Percentiles rank a stretch among this genome's conserved stretches.
Conservation (phyloP, 2,888 invertebrate species). For the Chrysina gloriosa region DNA sequence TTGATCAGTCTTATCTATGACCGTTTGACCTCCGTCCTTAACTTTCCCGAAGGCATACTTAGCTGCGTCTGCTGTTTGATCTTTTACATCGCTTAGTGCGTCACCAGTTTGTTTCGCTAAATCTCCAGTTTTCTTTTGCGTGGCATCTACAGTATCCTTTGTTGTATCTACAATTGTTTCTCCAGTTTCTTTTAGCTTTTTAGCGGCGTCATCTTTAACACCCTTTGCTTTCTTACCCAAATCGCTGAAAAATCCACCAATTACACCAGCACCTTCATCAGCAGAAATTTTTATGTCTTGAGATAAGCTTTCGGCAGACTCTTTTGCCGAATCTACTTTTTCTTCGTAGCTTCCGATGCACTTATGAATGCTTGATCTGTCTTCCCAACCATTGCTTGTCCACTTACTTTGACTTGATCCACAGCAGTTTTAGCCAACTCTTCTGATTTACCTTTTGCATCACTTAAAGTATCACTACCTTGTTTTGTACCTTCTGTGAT, state of each 20-base stretch:
- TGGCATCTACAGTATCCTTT: conserved; percentile 25
- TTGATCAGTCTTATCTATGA: not conserved
- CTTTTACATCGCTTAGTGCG: not conserved
- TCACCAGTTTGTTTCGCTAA: conserved; percentile 40
- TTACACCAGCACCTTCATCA: conserved; percentile 43
- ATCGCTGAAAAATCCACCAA: conserved; percentile 53
- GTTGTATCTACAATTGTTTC: conserved; percentile 32
- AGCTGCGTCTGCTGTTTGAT: conserved; percentile 8
- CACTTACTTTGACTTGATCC: conserved; percentile 40
- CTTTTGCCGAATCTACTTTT: conserved; percentile 34
- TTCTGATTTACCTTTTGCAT: not conserved
- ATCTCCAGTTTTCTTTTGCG: conserved; percentile 38
- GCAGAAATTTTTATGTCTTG: not conserved
- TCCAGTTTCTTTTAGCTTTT: conserved; percentile 34
- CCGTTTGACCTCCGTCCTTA: conserved; percentile 2
- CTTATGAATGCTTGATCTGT: conserved; percentile 39
- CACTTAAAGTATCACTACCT: not conserved
- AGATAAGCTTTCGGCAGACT: not conserved
- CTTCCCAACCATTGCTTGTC: conserved; percentile 30
- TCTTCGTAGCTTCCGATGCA: conserved; percentile 41
- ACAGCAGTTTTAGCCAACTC: not conserved
- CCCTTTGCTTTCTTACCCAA: conserved; percentile 43
- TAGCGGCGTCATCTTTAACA: conserved; percentile 3
- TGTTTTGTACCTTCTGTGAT: not conserved
- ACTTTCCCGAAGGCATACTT: not conserved